These are phyloP conservation scores for Maconellicoccus hirsutus DNA, from an alignment of 1,140 invertebrate species.

Conservation along the genomic window DNA sequence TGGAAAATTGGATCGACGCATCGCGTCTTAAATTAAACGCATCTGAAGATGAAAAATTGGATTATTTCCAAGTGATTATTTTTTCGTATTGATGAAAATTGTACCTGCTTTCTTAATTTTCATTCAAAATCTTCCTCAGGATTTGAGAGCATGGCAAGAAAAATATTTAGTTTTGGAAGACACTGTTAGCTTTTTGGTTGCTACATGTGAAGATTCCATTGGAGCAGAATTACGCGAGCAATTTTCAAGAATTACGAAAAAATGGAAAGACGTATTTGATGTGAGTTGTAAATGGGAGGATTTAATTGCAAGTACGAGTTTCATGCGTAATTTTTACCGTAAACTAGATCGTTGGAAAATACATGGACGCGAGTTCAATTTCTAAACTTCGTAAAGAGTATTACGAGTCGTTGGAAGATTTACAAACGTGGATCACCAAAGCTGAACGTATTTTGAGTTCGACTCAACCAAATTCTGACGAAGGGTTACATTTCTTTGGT, in stretches of 20 bases:
- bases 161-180: conserved; percentile 71
- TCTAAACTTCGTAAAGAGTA: conserved; percentile 70
- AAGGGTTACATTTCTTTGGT: conserved; percentile 64
- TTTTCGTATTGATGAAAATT: no score
- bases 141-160: conserved; percentile 79
- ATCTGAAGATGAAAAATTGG: conserved; percentile 72
- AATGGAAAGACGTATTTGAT: conserved; percentile 71
- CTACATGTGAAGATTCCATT: conserved; percentile 70
- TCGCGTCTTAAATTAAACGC: conserved; percentile 64
- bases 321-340: conserved; percentile 23
- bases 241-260: conserved; percentile 53
- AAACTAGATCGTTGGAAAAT: conserved; percentile 54
- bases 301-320: background rate
- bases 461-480: conserved; percentile 53
- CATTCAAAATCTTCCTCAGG: conserved; percentile 48
- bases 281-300: conserved; percentile 33
- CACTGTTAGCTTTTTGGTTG: conserved; percentile 75
- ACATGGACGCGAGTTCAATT: conserved; percentile 78
- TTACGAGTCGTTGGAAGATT: conserved; percentile 54
- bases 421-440: conserved; percentile 66
- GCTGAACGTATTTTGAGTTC: conserved; percentile 58
- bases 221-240: conserved; percentile 62
- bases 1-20: conserved; percentile 65
- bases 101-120: background rate
- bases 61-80: conserved; percentile 47